Evolutionary conservation across 1,140 invertebrate genomes (phyloP), one percentile per base, ranked within the genome.

Genomic region (Sinonovacula constricta): DNA sequence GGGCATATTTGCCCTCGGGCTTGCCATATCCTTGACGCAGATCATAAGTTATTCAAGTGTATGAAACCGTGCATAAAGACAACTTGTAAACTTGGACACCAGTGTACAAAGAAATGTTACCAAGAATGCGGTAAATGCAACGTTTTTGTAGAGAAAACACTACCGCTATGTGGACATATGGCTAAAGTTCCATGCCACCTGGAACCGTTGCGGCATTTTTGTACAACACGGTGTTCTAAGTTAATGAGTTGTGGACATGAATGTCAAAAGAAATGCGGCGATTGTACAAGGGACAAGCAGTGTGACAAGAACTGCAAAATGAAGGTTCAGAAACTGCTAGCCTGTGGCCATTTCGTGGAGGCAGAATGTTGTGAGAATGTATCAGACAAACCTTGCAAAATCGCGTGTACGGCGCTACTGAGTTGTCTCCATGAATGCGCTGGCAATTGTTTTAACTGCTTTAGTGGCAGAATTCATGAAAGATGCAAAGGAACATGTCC

Each of bases 391-490:
- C 53, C 39, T 14, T 79, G 71, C 28, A 26, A 33, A 49, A 14
- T 34, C 7, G 26, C 51, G 45, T 76, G 39, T 14, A 54, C n/a
- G 14, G 34, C 18, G 24, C 14, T 36, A 28, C 39, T 70, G 3
- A 63, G 63, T 22, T 81, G 80, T 66, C 62, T 33, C 2, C 80
- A 81, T 69, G n/a, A 26, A 28, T 81, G 80, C 56, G 33, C 31
- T 24, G 80, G 80, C 36, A 66, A 7, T 3, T 81, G 80, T 62
- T 36, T 34, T 3, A 10, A 45, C 83, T 95, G 94, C 84, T 85
- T 79, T n/a, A 92, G 93, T 82, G 93, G 93, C 24, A 90, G 94
- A 18, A 87, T 95, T 62, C 94, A 95, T 88, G 12, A 74, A 18
- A 36, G 69, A n/a, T 91, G 90, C 75, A 26, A 18, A 1, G 30